phyloP scores from a whole-genome alignment of 2,113 vertebrate genomes.

The Seriola aureovittata region DNA sequence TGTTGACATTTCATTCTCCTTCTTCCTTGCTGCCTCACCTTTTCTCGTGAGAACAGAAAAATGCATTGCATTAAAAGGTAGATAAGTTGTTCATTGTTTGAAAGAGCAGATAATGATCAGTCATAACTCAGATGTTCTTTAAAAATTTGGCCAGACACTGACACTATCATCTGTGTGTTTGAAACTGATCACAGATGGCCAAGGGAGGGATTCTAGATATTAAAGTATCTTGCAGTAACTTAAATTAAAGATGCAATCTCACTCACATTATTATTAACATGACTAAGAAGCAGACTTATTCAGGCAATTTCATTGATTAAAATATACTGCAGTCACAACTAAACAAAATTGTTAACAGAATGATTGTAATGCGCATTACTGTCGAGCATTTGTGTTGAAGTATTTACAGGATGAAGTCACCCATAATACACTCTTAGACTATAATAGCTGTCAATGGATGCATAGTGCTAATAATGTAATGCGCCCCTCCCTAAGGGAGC shows the following conservation, averaged over 20 bases:
- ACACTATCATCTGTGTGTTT: constrained; percentile 70
- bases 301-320: constrained; percentile 49
- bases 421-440: constrained; percentile 72
- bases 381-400: constrained; percentile 60
- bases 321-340: constrained; percentile 38
- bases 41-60: constrained; percentile 73
- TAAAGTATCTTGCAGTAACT: constrained; percentile 76
- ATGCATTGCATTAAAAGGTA: constrained; percentile 56
- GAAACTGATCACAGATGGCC: constrained; percentile 74
- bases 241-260: constrained; percentile 83
- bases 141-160: constrained; percentile 62
- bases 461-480: constrained; percentile 87
- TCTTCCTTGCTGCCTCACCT: constrained; percentile 64
- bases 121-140: constrained; percentile 76
- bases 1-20: constrained; percentile 88
- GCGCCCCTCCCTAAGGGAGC: constrained; percentile 85
- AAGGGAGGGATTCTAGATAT: constrained; percentile 68
- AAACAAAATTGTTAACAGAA: constrained; percentile 49
- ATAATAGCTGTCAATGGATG: constrained; percentile 84
- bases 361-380: constrained; percentile 37
- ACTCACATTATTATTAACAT: constrained; percentile 60
- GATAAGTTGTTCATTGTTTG: constrained; percentile 66
- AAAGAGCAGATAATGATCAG: constrained; percentile 79
- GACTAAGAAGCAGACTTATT: constrained; percentile 54
- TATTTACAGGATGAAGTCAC: constrained; percentile 81